Conservation (phyloP, 2,888 invertebrate genomes). For the Anodontia alba region DNA sequence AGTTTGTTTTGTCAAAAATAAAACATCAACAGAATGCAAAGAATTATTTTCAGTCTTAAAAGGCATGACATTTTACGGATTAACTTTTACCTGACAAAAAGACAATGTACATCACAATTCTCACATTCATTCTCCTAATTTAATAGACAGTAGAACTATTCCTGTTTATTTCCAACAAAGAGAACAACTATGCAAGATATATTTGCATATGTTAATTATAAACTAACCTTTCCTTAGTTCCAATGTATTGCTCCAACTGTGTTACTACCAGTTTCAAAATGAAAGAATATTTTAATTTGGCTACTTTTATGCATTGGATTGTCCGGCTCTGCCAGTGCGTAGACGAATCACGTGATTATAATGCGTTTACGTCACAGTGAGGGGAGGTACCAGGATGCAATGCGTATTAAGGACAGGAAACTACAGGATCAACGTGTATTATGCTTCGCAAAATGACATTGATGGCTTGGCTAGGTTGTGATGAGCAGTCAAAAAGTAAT, state of each 20-base stretch:
- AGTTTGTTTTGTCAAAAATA: too few relatives aligned
- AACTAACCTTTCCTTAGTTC: too few relatives aligned
- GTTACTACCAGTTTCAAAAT: background rate
- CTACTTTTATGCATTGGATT: background rate
- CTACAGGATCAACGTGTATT: slow-evolving; percentile 30
- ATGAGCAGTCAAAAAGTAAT: slow-evolving; percentile 13
- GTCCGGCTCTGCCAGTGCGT: background rate
- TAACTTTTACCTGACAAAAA: too few relatives aligned
- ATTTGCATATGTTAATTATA: too few relatives aligned
- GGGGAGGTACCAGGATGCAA: slow-evolving; percentile 23
- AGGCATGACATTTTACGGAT: too few relatives aligned
- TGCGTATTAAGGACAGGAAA: slow-evolving; percentile 44
- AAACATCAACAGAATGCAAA: too few relatives aligned
- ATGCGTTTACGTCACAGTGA: slow-evolving; percentile 1
- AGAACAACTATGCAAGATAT: too few relatives aligned
- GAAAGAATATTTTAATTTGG: background rate
- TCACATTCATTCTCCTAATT: too few relatives aligned
- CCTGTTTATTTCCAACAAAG: too few relatives aligned
- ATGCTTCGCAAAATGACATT: slow-evolving; percentile 10
- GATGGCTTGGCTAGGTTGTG: background rate
- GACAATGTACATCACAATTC: too few relatives aligned
- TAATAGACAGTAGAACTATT: too few relatives aligned
- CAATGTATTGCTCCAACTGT: background rate
- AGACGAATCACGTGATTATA: background rate
- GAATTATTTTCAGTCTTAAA: too few relatives aligned